Evolutionary conservation across 2,797 vertebrate species (phyloP).

Genomic region (Brachyalestes nurse): DNA sequence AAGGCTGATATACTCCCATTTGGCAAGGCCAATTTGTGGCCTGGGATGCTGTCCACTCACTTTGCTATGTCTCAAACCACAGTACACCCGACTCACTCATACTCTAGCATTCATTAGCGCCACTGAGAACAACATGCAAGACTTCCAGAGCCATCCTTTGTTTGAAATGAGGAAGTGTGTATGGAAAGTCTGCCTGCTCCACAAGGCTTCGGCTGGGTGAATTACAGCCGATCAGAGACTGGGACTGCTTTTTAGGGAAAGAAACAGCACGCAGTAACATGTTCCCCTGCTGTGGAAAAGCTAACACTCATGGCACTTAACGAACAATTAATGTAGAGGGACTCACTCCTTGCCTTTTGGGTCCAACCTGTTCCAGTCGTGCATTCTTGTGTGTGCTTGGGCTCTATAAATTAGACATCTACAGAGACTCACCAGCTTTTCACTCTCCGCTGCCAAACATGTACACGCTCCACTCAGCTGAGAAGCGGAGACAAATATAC

Average conservation of each 20-base stretch:
- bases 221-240: slow-evolving; percentile 44
- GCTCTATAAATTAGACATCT: slow-evolving; percentile 48
- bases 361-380: slow-evolving; percentile 7
- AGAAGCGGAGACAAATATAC: neutral
- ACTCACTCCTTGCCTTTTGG: slow-evolving; percentile 3
- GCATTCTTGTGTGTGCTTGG: slow-evolving; percentile 22
- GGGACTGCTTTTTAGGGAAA: slow-evolving; percentile 24
- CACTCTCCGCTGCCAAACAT: slow-evolving; percentile 13
- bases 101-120: slow-evolving; percentile 58
- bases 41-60: slow-evolving; percentile 31
- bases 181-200: slow-evolving; percentile 31
- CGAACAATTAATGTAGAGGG: slow-evolving; percentile 52
- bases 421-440: slow-evolving; percentile 34
- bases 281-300: slow-evolving; percentile 55
- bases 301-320: slow-evolving; percentile 11
- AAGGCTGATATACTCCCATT: slow-evolving; percentile 19
- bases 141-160: slow-evolving; percentile 26
- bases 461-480: neutral
- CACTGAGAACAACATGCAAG: slow-evolving; percentile 38
- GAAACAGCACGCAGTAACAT: slow-evolving; percentile 50
- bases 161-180: slow-evolving; percentile 47
- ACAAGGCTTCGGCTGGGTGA: slow-evolving; percentile 40
- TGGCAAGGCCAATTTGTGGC: slow-evolving; percentile 26
- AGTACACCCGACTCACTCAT: slow-evolving; percentile 48
- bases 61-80: slow-evolving; percentile 45